Conservation (phyloP, 2,113 vertebrate genomes). For the Ciconia stormi region DNA sequence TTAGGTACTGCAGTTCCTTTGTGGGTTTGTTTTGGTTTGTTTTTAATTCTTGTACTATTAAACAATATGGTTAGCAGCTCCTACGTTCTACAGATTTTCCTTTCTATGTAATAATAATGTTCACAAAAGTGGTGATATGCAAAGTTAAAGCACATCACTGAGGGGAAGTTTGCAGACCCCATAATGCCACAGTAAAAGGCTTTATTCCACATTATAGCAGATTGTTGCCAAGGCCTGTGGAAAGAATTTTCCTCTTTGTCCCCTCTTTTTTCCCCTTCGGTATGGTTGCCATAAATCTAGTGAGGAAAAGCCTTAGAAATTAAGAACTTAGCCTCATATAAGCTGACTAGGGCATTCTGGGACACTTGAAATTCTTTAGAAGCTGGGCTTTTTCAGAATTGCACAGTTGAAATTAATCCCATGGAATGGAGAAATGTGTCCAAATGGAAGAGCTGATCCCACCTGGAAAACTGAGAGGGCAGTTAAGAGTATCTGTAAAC, state of each 20-base stretch:
- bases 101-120: background rate
- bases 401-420: background rate
- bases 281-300: background rate
- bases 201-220: background rate
- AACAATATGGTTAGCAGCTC: background rate
- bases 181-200: background rate
- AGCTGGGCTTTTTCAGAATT: background rate
- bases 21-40: background rate
- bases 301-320: background rate
- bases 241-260: background rate
- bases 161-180: background rate
- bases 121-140: background rate
- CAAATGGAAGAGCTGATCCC: background rate
- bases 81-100: background rate
- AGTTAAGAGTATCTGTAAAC: background rate
- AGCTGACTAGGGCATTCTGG: background rate
- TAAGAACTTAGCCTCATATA: background rate
- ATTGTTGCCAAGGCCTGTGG: background rate
- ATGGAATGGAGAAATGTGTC: background rate
- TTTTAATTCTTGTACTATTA: background rate
- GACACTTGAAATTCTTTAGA: background rate
- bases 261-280: background rate
- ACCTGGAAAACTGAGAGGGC: background rate
- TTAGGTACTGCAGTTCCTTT: background rate
- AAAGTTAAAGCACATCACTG: background rate